A percentile compares a stretch with the other conserved stretches of the same genome.
Evolutionary conservation across 2,797 vertebrate genomes (phyloP).

Genomic region (Tapirus indicus): DNA sequence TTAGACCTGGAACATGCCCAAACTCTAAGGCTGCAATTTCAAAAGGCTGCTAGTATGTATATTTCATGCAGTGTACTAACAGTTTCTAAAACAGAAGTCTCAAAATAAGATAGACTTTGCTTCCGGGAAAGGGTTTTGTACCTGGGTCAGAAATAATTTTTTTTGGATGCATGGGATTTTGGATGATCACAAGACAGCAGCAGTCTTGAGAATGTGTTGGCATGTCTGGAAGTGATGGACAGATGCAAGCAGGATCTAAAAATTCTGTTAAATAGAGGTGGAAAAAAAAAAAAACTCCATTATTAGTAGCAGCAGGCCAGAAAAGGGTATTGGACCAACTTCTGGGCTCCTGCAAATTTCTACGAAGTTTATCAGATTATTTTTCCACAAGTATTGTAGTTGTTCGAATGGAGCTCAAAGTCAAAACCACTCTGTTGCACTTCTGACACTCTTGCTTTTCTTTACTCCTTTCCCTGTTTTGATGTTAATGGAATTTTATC

Average conservation of each 20-base stretch:
- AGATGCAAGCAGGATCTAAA: background rate
- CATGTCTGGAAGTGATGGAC: background rate
- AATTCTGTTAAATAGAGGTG: background rate
- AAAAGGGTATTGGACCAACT: background rate
- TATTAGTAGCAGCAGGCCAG: background rate
- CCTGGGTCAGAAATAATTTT: background rate
- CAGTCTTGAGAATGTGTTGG: background rate
- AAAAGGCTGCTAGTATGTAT: background rate
- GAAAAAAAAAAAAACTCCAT: background rate
- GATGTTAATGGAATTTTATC: slow-evolving; percentile 49
- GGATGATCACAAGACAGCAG: background rate
- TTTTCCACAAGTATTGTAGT: slow-evolving; percentile 20
- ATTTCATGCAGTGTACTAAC: background rate
- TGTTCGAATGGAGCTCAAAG: slow-evolving; percentile 56
- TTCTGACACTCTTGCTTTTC: background rate
- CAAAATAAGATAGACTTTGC: background rate
- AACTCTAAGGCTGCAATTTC: background rate
- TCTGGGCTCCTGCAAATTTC: slow-evolving; percentile 26
- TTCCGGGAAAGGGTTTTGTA: background rate
- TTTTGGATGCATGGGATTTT: background rate
- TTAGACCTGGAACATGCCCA: background rate
- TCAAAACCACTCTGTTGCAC: background rate
- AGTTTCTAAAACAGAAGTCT: slow-evolving; percentile 15
- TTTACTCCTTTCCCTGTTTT: background rate
- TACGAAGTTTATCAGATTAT: slow-evolving; percentile 57